phyloP scores from a whole-genome alignment of 2,888 invertebrate genomes.

The Ectemnius continuus region DNA sequence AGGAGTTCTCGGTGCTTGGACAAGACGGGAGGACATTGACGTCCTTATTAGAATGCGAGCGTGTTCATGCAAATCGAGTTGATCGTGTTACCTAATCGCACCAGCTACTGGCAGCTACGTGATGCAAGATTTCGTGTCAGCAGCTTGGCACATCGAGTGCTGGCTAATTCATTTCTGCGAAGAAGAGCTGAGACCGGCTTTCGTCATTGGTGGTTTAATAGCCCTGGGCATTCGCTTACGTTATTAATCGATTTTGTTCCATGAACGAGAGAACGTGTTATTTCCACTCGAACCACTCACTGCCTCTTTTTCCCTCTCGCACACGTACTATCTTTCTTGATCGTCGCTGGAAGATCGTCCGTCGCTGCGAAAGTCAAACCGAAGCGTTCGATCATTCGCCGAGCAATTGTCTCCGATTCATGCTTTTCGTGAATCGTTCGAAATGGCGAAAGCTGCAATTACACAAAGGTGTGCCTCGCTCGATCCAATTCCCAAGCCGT shows the following conservation, averaged over 20 bases:
- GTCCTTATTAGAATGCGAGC: too few relatives aligned
- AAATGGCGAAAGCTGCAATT: neutral
- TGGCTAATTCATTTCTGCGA: neutral
- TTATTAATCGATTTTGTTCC: neutral
- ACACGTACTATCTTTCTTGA: too few relatives aligned
- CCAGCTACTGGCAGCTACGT: neutral
- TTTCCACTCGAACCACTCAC: neutral
- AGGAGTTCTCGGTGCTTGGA: too few relatives aligned
- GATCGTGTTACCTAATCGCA: neutral
- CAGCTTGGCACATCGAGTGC: neutral
- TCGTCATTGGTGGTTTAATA: neutral
- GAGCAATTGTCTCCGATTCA: neutral
- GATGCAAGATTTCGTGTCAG: slow-evolving; percentile 1
- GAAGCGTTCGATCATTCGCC: neutral
- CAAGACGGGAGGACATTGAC: too few relatives aligned
- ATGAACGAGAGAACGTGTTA: neutral
- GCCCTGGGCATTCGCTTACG: neutral
- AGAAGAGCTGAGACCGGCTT: neutral
- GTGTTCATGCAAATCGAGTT: too few relatives aligned
- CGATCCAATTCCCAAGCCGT: neutral
- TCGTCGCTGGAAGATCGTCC: neutral
- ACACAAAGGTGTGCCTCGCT: neutral
- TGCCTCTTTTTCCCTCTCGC: too few relatives aligned
- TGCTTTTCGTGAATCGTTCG: neutral
- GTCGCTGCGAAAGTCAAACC: neutral